Evolutionary conservation across 1,140 invertebrate genomes (phyloP).

Genomic region (Potamilus streckersoni): DNA sequence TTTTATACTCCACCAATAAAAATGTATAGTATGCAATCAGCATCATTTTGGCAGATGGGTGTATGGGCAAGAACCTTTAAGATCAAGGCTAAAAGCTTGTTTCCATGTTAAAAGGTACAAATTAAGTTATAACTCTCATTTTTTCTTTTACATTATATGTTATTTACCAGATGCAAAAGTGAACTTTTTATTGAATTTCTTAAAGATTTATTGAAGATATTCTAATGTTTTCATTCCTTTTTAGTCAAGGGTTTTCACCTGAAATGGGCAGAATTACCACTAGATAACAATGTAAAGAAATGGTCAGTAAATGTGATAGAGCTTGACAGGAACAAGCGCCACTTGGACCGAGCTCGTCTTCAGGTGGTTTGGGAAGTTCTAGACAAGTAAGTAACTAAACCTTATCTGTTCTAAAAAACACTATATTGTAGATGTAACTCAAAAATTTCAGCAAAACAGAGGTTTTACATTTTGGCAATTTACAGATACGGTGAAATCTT

Average conservation of each 20-base stretch:
- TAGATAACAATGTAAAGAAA: constrained; percentile 93
- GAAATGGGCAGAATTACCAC: constrained; percentile 94
- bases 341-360: constrained; percentile 94
- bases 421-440: not conserved
- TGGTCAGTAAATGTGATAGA: constrained; percentile 96
- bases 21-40: no score
- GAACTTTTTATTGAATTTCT: no score
- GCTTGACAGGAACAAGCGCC: constrained; percentile 91
- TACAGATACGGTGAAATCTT: not conserved
- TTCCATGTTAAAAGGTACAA: no score
- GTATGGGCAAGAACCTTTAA: no score
- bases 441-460: not conserved
- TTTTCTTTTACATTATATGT: no score
- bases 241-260: constrained; percentile 97
- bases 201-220: not conserved
- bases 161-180: no score
- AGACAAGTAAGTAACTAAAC: constrained; percentile 79
- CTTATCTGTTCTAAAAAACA: not conserved
- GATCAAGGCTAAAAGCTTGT: no score
- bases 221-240: constrained; percentile 50
- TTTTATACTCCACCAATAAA: no score
- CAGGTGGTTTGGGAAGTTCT: constrained; percentile 98
- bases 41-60: no score
- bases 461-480: not conserved
- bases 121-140: no score